A percentile compares a stretch with the other conserved stretches of the same genome.
These are phyloP conservation scores for Paraescarpia echinospica DNA, from an alignment of 1,140 invertebrate species.

Conservation along the genomic window DNA sequence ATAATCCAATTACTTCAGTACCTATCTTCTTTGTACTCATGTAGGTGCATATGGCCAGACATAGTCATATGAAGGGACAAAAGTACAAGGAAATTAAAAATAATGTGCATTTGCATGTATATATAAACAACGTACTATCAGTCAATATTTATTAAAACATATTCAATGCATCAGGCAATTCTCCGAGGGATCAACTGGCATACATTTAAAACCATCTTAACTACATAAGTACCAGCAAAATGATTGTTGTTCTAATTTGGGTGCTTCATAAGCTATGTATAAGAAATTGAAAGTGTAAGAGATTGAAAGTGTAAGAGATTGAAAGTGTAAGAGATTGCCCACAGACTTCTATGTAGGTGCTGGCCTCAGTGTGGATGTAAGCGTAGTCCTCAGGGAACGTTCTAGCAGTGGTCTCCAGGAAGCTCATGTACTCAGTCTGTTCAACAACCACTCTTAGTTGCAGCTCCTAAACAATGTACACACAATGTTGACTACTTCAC, in stretches of 20 bases:
- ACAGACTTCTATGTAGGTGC: constrained; percentile 20
- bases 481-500: not conserved
- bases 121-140: too few relatives aligned
- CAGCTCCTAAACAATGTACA: constrained; percentile 23
- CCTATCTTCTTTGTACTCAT: too few relatives aligned
- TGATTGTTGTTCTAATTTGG: not conserved
- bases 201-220: not conserved
- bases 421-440: constrained; percentile 26
- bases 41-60: too few relatives aligned
- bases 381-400: constrained; percentile 26
- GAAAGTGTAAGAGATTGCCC: not conserved
- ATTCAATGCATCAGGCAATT: not conserved
- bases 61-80: too few relatives aligned
- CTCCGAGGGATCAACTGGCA: not conserved
- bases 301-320: too few relatives aligned
- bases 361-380: constrained; percentile 20
- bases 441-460: constrained; percentile 23
- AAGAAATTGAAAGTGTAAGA: not conserved
- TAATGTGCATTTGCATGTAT: too few relatives aligned
- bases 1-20: not conserved
- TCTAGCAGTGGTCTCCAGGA: constrained; percentile 19
- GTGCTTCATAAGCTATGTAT: not conserved
- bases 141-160: not conserved
- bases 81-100: too few relatives aligned
- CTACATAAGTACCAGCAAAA: not conserved